Percentiles rank a stretch among this genome's conserved stretches.
These are phyloP conservation scores for Leptopilina clavipes DNA, from an alignment of 1,140 invertebrate genomes.

Conservation along the genomic window DNA sequence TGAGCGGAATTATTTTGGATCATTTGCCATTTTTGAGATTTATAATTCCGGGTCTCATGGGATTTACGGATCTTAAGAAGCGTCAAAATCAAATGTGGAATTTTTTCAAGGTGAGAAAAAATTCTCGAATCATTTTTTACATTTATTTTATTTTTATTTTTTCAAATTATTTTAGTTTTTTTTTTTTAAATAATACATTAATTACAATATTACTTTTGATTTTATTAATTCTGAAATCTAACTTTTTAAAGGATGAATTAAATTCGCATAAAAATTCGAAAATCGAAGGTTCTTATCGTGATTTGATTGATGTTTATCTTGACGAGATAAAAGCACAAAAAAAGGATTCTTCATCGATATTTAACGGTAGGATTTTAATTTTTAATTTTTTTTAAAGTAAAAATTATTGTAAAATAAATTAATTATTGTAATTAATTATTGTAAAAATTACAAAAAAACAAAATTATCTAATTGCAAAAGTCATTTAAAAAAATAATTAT, in stretches of 20 bases:
- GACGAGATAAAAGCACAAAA: slow-evolving; percentile 65
- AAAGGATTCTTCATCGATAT: slow-evolving; percentile 57
- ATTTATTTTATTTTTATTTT: too few relatives aligned
- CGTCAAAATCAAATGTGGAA: slow-evolving; percentile 12
- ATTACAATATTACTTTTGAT: too few relatives aligned
- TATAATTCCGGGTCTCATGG: slow-evolving; percentile 73
- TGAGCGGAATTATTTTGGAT: slow-evolving; percentile 76
- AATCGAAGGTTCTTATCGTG: slow-evolving; percentile 60
- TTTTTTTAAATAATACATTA: slow-evolving; percentile 36
- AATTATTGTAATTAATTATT: too few relatives aligned
- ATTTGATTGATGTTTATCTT: slow-evolving; percentile 75
- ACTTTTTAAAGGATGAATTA: slow-evolving; percentile 65
- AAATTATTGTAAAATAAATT: too few relatives aligned
- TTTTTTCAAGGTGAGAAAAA: slow-evolving; percentile 2
- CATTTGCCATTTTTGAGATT: slow-evolving; percentile 77
- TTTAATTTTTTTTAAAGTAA: slow-evolving; percentile 51
- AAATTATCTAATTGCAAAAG: too few relatives aligned
- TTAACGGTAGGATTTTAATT: slow-evolving; percentile 66
- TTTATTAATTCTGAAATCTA: too few relatives aligned
- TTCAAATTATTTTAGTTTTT: neutral
- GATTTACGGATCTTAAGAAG: slow-evolving; percentile 72
- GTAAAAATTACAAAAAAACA: too few relatives aligned
- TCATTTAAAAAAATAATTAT: too few relatives aligned
- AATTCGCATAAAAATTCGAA: slow-evolving; percentile 63
- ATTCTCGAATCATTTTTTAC: too few relatives aligned